Evolutionary conservation across 2,113 vertebrate species (phyloP).

Genomic region (Mola mola): DNA sequence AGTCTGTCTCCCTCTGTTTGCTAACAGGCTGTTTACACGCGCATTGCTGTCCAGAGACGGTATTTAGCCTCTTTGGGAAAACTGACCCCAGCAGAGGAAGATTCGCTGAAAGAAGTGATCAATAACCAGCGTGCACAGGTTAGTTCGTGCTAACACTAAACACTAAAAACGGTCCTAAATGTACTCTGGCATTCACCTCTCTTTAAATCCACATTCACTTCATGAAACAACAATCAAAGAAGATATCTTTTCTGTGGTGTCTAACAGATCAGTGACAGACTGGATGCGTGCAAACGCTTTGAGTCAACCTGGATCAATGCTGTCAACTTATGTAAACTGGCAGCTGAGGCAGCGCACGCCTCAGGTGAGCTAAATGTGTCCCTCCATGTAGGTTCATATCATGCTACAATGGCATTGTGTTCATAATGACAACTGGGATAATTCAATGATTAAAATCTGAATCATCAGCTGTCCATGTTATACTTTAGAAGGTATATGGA

Average conservation of each 20-base stretch:
- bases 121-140: conserved; percentile 79
- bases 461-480: neutral
- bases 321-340: conserved; percentile 77
- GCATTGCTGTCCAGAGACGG: conserved; percentile 78
- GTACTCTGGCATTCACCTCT: neutral
- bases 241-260: no score
- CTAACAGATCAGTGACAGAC: conserved; percentile 73
- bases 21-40: conserved; percentile 78
- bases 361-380: conserved; percentile 67
- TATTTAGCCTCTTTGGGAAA: conserved; percentile 78
- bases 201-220: neutral
- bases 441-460: neutral
- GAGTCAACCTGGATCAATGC: conserved; percentile 79
- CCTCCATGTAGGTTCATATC: neutral
- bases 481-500: no score
- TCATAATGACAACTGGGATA: neutral
- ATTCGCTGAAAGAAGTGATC: conserved; percentile 77
- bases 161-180: neutral
- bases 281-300: conserved; percentile 76
- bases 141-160: conserved; percentile 3
- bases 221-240: no score
- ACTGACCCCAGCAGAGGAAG: conserved; percentile 75
- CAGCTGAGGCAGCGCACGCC: conserved; percentile 74
- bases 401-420: neutral
- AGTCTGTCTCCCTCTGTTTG: conserved; percentile 5